Evolutionary conservation across 1,140 invertebrate species (phyloP), one percentile per base, ranked within the genome.

Genomic region (Ctenoplectra terminalis): DNA sequence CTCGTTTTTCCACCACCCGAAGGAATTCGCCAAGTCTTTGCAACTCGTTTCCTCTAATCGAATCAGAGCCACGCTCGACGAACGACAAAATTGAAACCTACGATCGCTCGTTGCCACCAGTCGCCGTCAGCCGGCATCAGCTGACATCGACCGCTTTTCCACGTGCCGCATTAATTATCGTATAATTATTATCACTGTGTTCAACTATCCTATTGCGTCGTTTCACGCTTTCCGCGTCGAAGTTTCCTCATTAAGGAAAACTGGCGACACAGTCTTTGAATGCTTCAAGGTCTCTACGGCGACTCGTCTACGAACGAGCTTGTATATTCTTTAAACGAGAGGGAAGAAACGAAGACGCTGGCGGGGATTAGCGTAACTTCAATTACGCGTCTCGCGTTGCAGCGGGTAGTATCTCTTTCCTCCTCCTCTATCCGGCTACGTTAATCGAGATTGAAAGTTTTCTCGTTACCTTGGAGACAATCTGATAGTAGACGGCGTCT

Each of bases 401-500:
- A 37, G 48, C 43, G 43, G 13, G 1, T 63, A 40, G 2, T 54
- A 37, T n/a, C 26, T n/a, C 37, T 31, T 52, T 52, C 11, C 20
- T 1, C 9, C 4, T 40, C 0, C 3, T 31, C 20, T 46, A 66
- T 63, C 43, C 26, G 31, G 7, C 17, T 17, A 13, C 43, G 46
- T 81, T 75, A 75, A 81, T 85, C 84, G 64, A 81, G 76, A 81
- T 75, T 26, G 71, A 75, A 84, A 85, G 76, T 85, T 84, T 84
- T 66, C 82, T 84, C 75, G 75, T 85, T 85, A 83, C 60, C 76
- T 54, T 40, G 43, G 43, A 50, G 70, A 81, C 26, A 69, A 81
- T 40, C 34, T 50, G 43, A 40, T 40, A 9, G 63, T 37, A 29
- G 4, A 13, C 11, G 34, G n/a, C 20, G 54, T 56, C 50, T 61